These are phyloP conservation scores for Thymelicus acteon DNA, from an alignment of 2,888 invertebrate genomes.

Conservation along the genomic window DNA sequence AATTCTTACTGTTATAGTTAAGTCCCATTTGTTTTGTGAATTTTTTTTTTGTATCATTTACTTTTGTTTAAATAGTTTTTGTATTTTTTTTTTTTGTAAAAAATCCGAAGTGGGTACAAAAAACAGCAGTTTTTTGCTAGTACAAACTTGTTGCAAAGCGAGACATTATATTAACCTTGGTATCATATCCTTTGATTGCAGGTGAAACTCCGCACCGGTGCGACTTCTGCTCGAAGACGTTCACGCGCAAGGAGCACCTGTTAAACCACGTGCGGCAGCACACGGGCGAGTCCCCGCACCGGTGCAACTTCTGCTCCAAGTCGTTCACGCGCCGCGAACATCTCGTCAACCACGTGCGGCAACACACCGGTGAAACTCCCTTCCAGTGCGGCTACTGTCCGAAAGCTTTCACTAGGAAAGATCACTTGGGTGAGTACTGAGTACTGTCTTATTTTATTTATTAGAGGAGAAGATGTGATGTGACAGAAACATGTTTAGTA, in stretches of 20 bases:
- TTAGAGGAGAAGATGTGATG: too few relatives aligned
- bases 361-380: conserved; percentile 91
- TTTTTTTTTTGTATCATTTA: too few relatives aligned
- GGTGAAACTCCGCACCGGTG: conserved; percentile 91
- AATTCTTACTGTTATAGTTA: background rate
- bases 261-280: conserved; percentile 91
- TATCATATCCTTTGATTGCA: conserved; percentile 45
- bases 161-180: too few relatives aligned
- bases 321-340: conserved; percentile 95
- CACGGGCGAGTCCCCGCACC: conserved; percentile 93
- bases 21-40: background rate
- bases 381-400: conserved; percentile 94
- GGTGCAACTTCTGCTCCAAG: conserved; percentile 94
- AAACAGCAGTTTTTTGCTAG: too few relatives aligned
- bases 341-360: conserved; percentile 93
- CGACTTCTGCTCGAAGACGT: conserved; percentile 92
- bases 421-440: conserved; percentile 85
- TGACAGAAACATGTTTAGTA: too few relatives aligned
- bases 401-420: conserved; percentile 93
- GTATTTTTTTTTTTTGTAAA: background rate
- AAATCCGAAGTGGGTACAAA: too few relatives aligned
- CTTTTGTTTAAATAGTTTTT: too few relatives aligned
- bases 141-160: too few relatives aligned
- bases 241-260: conserved; percentile 91
- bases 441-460: too few relatives aligned